Evolutionary conservation across 2,888 invertebrate genomes (phyloP), one percentile per base, ranked within the genome.

Genomic region (Cancer borealis): DNA sequence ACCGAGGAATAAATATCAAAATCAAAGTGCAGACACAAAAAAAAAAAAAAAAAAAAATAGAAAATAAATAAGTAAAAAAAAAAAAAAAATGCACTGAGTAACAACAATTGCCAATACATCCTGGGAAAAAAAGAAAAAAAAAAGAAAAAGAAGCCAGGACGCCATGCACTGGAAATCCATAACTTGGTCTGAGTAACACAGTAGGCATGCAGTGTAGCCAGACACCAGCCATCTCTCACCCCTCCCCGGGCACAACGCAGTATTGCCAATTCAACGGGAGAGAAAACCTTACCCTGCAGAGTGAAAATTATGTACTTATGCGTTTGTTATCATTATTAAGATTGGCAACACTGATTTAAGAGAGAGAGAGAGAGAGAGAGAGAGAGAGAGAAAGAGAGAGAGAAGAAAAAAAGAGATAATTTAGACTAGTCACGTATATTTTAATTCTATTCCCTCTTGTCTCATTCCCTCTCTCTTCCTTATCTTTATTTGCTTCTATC

Each of bases 361-460:
- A 60, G 91, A 60, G 60, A 60, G 54, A 30, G 60, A 60, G 60
- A 60, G 30, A 60, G 30, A 60, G 66, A 60, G 91, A 91, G 73
- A 91, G 91, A 91, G 91, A 73, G 73, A 91, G 91, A 91, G 91
- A 91, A 14, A 89, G 17, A 39, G 39, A 39, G 39, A 39, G 39
- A 39, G 39, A 39, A 2, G 39, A 39, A 39, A 39, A 39, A 39
- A n/a, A 26, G 54, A 91, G 60, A 45, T 17, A 60, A 10, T 17
- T 60, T 12, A 30, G 30, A 60, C 10, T 26, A 12, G n/a, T 54
- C n/a, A 60, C 17, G 66, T 14, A 66, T n/a, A 66, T n/a, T 66
- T n/a, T n/a, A n/a, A 66, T 66, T 66, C n/a, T 66, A 66, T 66
- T 66, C 66, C 66, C n/a, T 12, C n/a, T 6, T n/a, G 17, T 66